Base-by-base conservation (phyloP, 1,140 invertebrate genomes). In the Nymphalis io region DNA sequence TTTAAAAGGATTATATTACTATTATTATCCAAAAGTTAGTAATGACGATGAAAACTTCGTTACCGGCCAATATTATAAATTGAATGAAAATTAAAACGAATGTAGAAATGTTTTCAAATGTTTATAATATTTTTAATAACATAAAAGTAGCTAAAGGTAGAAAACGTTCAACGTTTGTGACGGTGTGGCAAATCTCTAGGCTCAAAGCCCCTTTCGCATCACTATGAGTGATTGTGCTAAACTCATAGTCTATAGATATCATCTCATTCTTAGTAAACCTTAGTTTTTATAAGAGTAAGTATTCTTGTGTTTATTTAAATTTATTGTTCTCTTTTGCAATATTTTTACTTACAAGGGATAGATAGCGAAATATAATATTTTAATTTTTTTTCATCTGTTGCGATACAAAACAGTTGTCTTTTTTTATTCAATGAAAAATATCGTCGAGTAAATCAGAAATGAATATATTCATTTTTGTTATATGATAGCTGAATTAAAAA, bases 211-310 rank as follows among this genome's bases (percentile, higher is more conserved):
- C 77, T 40, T 81, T 87, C 77, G 77, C 79, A 76, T 89, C 79
- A 87, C 89, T 90, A 89, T 89, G 89, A 89, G 89, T 87, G 84
- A 91, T 88, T 90, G 88, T 90, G 89, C 88, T 91, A 88, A 91
- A 84, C 88, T 90, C 88, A 89, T 89, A 88, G 88, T 89, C 74
- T 72, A 72, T 89, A 88, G 84, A 69, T 85, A 78, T 85, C 74
- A 42, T 61, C 57, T 83, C 86, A 89, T 71, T 58, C 42, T 68
- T 87, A 87, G 83, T 72, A 68, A 84, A 83, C 78, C 72, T 84
- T 88, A 82, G 79, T 69, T 68, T 33, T 13, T 51, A 20, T 74
- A 66, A 62, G 51, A 42, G 21, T 40, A 60, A 63, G 39, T 63
- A 60, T 16, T 18, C 12, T 40, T 59, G 57, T 55, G 38, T 66